Base-by-base conservation (phyloP, 2,113 vertebrate species). In the Passer domesticus region DNA sequence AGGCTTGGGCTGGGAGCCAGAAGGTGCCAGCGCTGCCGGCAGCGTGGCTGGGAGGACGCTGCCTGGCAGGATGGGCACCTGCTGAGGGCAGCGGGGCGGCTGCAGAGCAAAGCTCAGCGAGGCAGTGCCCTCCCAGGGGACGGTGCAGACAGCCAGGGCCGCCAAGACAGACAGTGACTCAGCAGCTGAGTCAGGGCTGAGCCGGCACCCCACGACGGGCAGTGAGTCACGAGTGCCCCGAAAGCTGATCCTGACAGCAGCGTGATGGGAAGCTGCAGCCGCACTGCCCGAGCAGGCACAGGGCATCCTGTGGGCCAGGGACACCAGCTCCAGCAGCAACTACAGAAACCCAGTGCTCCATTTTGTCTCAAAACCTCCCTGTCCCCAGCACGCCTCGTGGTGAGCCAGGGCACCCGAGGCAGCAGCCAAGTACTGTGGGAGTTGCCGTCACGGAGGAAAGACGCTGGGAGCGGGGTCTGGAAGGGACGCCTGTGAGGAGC, bases 121-220 rank as follows among this genome's bases (percentile, higher is more conserved):
- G 4, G 18, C 39, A 22, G 41, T 3, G 16, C 52, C 44, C 30
- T 46, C 39, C 62, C 14, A 2, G 44, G 28, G 43, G 58, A 25
- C 4, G 10, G 53, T 11, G 10, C 72, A 85, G 85, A 33, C 78
- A 50, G 87, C 46, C 6, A 6, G 70, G 43, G 39, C 79, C 1
- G 7, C 56, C 14, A 17, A 68, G 87, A 72, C 90, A 93, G 96
- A 84, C 60, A 6, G 94, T 95, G 96, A 95, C 87, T 94, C 92
- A 95, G 96, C 94, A 94, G 95, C 95, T 96, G 95, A 97, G 94
- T 95, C 95, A 96, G 1, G 37, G 90, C 90, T 93, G 95, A 94
- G 92, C 86, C 83, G 2, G 91, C 83, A 92, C 79, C 92, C 95
- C 63, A 7, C 50, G 74, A 84, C 3, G 1, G 88, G 41, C 93